A percentile compares a stretch with the other conserved stretches of the same genome.
Conservation (phyloP, 2,888 invertebrate species). For the Melikaiella ostensackeni region DNA sequence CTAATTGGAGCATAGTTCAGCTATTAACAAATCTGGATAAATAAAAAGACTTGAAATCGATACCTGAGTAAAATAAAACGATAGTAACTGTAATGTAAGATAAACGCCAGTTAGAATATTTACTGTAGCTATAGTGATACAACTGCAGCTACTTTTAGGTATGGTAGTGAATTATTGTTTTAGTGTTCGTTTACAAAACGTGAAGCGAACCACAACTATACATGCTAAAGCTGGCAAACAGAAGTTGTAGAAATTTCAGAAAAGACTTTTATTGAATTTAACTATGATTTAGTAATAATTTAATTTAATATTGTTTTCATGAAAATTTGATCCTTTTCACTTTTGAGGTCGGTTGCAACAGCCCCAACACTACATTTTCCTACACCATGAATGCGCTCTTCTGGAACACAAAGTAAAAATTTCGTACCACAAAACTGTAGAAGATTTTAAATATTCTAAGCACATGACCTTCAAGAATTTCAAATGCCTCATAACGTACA, state of each 20-base stretch:
- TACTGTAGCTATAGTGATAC: conserved; percentile 19
- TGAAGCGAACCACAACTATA: not conserved
- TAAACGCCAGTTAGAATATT: conserved; percentile 15
- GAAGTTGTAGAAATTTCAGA: not conserved
- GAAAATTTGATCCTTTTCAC: too few relatives aligned
- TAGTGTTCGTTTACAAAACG: not conserved
- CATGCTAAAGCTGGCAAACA: not conserved
- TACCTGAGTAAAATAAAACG: not conserved
- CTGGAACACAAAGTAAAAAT: too few relatives aligned
- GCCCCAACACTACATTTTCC: too few relatives aligned
- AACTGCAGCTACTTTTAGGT: conserved; percentile 16
- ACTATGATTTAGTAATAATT: not conserved
- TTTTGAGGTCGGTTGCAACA: too few relatives aligned
- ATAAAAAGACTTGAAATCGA: not conserved
- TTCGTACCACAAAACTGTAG: too few relatives aligned
- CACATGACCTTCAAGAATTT: too few relatives aligned
- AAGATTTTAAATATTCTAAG: too few relatives aligned
- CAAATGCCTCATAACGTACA: too few relatives aligned
- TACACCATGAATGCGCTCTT: too few relatives aligned
- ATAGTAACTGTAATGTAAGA: not conserved
- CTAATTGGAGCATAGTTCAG: not conserved
- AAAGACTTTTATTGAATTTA: not conserved
- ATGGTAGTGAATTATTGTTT: conserved; percentile 15
- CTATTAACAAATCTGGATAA: not conserved
- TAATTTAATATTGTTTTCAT: too few relatives aligned